Evolutionary conservation across 2,888 invertebrate genomes (phyloP), one percentile per base, ranked within the genome.

Genomic region (Hipparchia sbordonii): DNA sequence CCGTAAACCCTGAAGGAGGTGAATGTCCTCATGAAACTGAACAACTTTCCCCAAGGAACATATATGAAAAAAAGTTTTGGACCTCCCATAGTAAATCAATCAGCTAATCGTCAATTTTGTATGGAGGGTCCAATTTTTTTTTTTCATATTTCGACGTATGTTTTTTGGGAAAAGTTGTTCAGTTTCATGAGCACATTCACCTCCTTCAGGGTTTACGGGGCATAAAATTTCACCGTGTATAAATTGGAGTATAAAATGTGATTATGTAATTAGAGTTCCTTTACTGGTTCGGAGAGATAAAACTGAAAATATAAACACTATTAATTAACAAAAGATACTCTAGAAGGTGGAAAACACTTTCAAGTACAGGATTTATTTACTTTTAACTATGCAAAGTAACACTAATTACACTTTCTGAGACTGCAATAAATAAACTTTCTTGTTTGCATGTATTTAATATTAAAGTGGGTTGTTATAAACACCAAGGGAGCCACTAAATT

Each of bases 341-440:
- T 52, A 61, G 69, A 61, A 48, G 45, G 39, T 8, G 45, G 54
- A 62, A 70, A 45, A 73, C 54, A 70, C 61, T 61, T 54, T 70
- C 45, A 51, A 56, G 70, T 52, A 2, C 46, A 62, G 66, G 67
- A 73, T 62, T 52, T 70, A 73, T 67, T 51, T 62, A 65, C 66
- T 67, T 71, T 71, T 57, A 67, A 73, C 73, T 70, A 59, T 13
- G 62, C 66, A 62, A 67, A 70, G 61, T 67, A 51, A 62, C 69
- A 69, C 69, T 69, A 69, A 69, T 69, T 69, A 69, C 69, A 13
- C 10, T 69, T 33, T 61, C 61, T 61, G 68, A 69, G 69, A 69
- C 60, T 13, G 52, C 51, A 7, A 69, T 69, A 57, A 69, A 61
- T 69, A 61, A 69, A 61, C n/a, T 69, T 61, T 69, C 48, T 52